phyloP scores from a whole-genome alignment of 30 jellyfish, hydroid and myxozoan species.

The Cassiopea andromeda region DNA sequence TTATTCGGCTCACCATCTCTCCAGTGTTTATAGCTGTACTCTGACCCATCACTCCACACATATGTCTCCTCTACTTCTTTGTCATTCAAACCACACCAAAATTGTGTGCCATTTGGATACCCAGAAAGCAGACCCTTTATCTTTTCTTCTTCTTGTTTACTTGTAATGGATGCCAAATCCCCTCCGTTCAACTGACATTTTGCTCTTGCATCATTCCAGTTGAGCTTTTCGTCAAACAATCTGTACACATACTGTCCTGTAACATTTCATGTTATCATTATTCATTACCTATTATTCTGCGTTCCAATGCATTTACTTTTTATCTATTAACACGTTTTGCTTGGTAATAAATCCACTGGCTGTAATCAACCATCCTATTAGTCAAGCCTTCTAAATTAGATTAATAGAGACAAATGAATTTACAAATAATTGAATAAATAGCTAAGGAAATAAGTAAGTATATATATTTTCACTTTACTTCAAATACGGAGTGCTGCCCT shows the following conservation, averaged over 20 bases:
- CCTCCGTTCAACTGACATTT: not conserved
- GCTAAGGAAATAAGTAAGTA: too few species aligned
- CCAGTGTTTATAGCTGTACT: not conserved
- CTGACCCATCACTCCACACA: slow-evolving; percentile 20
- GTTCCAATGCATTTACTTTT: too few species aligned
- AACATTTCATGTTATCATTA: too few species aligned
- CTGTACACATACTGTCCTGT: not conserved
- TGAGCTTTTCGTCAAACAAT: not conserved
- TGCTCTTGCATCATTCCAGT: not conserved
- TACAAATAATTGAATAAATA: too few species aligned
- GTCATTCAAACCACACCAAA: slow-evolving; percentile 23
- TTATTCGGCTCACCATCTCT: slow-evolving; percentile 16
- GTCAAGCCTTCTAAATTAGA: too few species aligned
- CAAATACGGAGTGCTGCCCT: too few species aligned
- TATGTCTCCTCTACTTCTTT: not conserved
- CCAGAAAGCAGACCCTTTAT: not conserved
- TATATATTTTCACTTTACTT: too few species aligned
- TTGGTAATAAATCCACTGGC: too few species aligned
- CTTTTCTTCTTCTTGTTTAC: not conserved
- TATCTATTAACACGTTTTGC: too few species aligned
- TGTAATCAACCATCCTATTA: too few species aligned
- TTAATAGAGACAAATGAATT: too few species aligned
- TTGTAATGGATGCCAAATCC: slow-evolving; percentile 1
- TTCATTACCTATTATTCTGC: too few species aligned
- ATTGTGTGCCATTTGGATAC: not conserved